These are phyloP conservation scores for Phataginus tricuspis DNA, from an alignment of 2,797 vertebrate genomes.

Conservation along the genomic window DNA sequence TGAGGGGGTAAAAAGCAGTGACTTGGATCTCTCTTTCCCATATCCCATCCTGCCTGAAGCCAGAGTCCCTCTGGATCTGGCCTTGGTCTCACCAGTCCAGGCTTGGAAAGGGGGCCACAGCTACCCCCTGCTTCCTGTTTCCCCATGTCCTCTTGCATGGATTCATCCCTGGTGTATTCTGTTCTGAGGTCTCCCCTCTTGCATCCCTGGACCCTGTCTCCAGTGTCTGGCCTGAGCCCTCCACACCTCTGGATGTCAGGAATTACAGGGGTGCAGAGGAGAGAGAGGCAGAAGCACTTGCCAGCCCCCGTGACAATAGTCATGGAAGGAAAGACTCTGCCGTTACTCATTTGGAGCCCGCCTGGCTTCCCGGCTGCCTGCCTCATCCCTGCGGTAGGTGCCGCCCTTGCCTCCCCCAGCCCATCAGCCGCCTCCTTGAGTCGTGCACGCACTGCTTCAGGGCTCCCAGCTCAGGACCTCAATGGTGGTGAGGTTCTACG, in stretches of 20 bases:
- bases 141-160: background rate
- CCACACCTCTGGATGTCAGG: background rate
- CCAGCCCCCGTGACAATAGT: conserved; percentile 40
- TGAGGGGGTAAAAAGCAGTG: background rate
- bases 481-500: background rate
- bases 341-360: conserved; percentile 64
- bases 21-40: background rate
- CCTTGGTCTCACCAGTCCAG: background rate
- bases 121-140: background rate
- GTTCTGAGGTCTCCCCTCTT: background rate
- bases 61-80: background rate
- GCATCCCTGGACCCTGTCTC: background rate
- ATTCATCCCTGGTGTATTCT: background rate
- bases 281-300: conserved; percentile 43
- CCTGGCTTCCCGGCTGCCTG: conserved; percentile 63
- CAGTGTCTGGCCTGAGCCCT: background rate
- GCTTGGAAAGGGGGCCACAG: background rate
- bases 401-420: conserved; percentile 42
- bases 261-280: background rate
- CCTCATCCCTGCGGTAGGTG: background rate
- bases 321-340: background rate
- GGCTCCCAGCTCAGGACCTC: background rate
- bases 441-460: background rate
- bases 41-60: background rate
- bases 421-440: background rate